Percentiles rank a stretch among this genome's conserved stretches.
These are phyloP conservation scores for Nipponia nippon DNA, from an alignment of 2,113 vertebrate species.

Conservation along the genomic window DNA sequence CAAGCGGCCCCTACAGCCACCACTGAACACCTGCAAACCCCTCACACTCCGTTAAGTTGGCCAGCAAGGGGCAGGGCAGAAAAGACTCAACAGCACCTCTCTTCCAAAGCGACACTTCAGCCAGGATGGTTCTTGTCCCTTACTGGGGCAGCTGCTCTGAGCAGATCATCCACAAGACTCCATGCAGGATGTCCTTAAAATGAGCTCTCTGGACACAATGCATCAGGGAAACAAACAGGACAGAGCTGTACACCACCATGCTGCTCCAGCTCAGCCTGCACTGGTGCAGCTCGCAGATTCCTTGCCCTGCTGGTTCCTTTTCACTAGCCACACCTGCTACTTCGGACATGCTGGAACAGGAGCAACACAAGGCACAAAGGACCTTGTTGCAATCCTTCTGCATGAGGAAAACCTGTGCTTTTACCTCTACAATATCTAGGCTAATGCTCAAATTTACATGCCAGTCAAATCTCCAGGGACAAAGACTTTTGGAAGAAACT, in stretches of 20 bases:
- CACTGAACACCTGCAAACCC: neutral
- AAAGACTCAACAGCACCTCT: neutral
- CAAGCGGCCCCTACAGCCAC: neutral
- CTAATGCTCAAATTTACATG: neutral
- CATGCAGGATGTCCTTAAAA: no score
- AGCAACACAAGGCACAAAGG: neutral
- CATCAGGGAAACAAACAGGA: no score
- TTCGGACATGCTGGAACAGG: neutral
- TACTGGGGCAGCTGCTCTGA: neutral
- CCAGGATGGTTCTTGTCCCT: neutral
- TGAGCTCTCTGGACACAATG: neutral
- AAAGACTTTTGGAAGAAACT: neutral
- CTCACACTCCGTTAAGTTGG: no score
- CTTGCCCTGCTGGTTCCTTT: neutral
- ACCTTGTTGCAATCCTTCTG: neutral
- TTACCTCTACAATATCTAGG: neutral
- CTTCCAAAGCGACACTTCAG: neutral
- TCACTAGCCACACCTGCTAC: no score
- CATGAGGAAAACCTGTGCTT: neutral
- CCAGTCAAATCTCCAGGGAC: neutral
- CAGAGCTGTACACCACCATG: neutral
- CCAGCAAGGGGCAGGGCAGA: neutral
- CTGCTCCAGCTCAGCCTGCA: neutral
- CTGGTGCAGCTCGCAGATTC: neutral
- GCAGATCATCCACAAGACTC: fast-evolving